phyloP scores from a whole-genome alignment of 2,113 vertebrate species.

The Pachycephala philippinensis region DNA sequence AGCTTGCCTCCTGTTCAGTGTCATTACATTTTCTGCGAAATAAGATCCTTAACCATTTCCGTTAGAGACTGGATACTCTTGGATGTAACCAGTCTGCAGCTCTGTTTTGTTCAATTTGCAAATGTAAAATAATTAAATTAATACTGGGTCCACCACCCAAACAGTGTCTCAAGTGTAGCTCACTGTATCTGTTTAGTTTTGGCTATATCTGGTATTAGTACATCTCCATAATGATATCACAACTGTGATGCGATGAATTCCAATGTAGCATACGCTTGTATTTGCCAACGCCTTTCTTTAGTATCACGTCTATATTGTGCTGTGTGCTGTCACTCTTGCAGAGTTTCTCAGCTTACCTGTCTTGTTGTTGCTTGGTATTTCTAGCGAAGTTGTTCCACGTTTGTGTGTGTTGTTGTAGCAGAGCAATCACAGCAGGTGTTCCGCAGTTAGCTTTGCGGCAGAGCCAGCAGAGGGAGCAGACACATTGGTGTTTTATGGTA shows the following conservation, averaged over 20 bases:
- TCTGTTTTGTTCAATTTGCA: background rate
- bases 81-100: background rate
- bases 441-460: background rate
- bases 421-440: background rate
- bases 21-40: slow-evolving; percentile 23
- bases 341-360: background rate
- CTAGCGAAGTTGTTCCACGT: background rate
- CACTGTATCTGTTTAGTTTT: background rate
- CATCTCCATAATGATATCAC: background rate
- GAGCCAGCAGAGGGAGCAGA: slow-evolving; percentile 72
- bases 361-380: background rate
- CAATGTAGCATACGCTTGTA: too few species aligned
- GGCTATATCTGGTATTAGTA: background rate
- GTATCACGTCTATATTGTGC: background rate
- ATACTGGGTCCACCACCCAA: background rate
- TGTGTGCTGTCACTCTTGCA: background rate
- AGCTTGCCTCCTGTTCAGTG: slow-evolving; percentile 67
- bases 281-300: background rate
- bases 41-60: background rate
- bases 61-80: background rate
- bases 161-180: background rate
- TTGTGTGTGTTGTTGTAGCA: background rate
- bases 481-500: background rate
- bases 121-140: background rate
- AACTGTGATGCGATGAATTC: background rate